Evolutionary conservation across 2,797 vertebrate species (phyloP), one percentile per base, ranked within the genome.

Genomic region (Enteromius mattozi): DNA sequence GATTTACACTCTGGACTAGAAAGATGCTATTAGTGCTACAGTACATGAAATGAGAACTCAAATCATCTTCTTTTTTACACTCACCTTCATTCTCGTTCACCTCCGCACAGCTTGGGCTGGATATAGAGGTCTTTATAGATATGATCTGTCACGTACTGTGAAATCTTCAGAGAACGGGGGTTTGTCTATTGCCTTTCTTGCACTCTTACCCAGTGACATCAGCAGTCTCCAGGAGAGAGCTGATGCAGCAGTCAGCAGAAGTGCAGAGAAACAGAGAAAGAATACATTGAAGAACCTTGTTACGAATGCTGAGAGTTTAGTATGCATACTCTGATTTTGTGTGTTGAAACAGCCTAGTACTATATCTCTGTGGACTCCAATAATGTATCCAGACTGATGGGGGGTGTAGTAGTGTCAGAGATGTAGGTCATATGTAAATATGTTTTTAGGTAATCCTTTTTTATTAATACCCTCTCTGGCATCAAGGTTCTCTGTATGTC

Each of bases 371-470:
- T 81, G 66, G 51, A 70, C 54, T 65, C 42, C 33, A 61, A 35
- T 49, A 21, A 49, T 79, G 16, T 35, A 47, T 27, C 40, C 76
- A 80, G 81, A 65, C 47, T 35, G 54, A 27, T 68, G 47, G 27
- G 27, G 33, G 40, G 82, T 78, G 75, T 82, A 65, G 21, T 78
- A 65, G 40, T 54, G n/a, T 74, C 79, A 82, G 78, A 81, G 66
- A 84, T 82, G 82, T 82, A 63, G 86, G 45, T 47, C 76, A 68
- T 84, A 72, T 78, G 27, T 79, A 79, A 70, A 79, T 78, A 79
- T 77, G 19, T 77, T 74, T 74, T 82, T 80, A 71, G 63, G 30
- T 81, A 87, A 78, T 74, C 27, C 37, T 40, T 78, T 66, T 82
- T 66, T 82, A 84, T 71, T 77, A 77, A 71, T 81, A 5, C 21